Evolutionary conservation across 2,888 invertebrate species (phyloP).

Genomic region (Geotrupes spiniger): DNA sequence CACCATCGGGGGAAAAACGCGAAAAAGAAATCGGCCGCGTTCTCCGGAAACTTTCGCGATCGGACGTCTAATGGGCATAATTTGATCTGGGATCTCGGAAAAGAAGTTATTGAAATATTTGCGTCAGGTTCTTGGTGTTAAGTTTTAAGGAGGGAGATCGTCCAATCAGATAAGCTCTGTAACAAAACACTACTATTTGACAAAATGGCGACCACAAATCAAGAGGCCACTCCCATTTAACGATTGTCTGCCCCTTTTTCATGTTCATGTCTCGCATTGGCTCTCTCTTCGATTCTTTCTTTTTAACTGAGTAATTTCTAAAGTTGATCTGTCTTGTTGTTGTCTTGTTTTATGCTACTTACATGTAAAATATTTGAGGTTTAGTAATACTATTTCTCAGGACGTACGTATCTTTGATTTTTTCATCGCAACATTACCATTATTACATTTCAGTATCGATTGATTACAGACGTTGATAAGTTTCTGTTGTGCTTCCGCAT

Average conservation of each 20-base stretch:
- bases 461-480: not conserved
- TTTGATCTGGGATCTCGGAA: too few relatives aligned
- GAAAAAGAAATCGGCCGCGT: too few relatives aligned
- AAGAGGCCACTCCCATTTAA: conserved; percentile 49
- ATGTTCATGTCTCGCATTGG: conserved; percentile 49
- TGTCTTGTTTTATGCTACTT: conserved; percentile 26
- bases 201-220: conserved; percentile 56
- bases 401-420: not conserved
- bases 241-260: conserved; percentile 52
- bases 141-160: conserved; percentile 48
- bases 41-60: too few relatives aligned
- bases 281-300: conserved; percentile 46
- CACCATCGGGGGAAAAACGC: too few relatives aligned
- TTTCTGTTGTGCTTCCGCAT: conserved; percentile 1
- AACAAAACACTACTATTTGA: conserved; percentile 55
- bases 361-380: conserved; percentile 11
- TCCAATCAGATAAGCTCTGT: conserved; percentile 53
- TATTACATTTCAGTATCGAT: conserved; percentile 3
- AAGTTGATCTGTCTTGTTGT: conserved; percentile 44
- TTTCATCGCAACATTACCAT: not conserved
- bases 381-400: conserved; percentile 4
- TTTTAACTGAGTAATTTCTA: conserved; percentile 40
- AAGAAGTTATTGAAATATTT: conserved; percentile 6
- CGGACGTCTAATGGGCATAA: too few relatives aligned
- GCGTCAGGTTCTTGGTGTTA: conserved; percentile 3